Conservation (phyloP, 2,888 invertebrate genomes). For the Napeogenes sylphis region DNA sequence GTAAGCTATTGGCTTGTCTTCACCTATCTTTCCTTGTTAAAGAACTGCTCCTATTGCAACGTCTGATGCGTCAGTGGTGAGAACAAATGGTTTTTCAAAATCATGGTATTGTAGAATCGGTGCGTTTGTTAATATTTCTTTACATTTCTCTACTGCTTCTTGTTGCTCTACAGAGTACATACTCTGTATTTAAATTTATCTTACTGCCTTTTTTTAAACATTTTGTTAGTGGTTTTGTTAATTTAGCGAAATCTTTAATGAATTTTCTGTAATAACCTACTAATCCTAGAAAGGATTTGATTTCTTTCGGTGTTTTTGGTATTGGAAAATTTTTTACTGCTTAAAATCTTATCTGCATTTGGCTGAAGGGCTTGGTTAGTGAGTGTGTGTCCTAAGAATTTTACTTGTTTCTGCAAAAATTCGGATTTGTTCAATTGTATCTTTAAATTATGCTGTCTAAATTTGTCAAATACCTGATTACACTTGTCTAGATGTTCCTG, state of each 20-base stretch:
- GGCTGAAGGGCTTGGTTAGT: conserved; percentile 6
- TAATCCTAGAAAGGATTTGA: conserved; percentile 6
- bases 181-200: conserved; percentile 20
- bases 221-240: conserved; percentile 36
- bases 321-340: conserved; percentile 4
- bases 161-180: too few relatives aligned
- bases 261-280: conserved; percentile 44
- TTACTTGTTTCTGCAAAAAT: conserved; percentile 2
- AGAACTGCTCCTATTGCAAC: conserved; percentile 18
- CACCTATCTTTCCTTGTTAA: conserved; percentile 24
- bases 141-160: conserved; percentile 26
- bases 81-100: conserved; percentile 17
- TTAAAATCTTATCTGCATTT: conserved; percentile 8
- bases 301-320: conserved; percentile 6
- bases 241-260: conserved; percentile 30
- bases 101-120: conserved; percentile 18
- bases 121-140: conserved; percentile 26
- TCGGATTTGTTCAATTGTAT: neutral
- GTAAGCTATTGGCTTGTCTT: conserved; percentile 30
- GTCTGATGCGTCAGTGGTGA: conserved; percentile 4
- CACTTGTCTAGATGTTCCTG: too few relatives aligned
- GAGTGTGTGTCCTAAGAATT: conserved; percentile 4
- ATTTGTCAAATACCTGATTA: conserved; percentile 6
- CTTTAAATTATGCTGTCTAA: too few relatives aligned
- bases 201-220: conserved; percentile 30